Base-by-base conservation (phyloP, 2,113 vertebrate species). In the Oenanthe melanoleuca region DNA sequence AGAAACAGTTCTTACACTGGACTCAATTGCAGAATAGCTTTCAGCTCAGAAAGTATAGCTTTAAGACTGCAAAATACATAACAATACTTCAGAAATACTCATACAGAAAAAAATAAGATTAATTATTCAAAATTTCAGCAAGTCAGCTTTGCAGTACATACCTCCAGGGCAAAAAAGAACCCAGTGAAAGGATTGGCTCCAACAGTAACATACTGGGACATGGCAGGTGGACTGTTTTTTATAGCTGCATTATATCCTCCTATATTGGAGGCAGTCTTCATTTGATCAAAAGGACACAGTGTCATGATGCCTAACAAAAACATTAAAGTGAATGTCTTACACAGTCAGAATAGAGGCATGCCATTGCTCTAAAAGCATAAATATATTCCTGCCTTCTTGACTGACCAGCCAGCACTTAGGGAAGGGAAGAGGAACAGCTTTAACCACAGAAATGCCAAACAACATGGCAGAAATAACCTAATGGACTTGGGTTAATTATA, bases 81-180 rank as follows among this genome's bases (percentile, higher is more conserved):
- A 47, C 13, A 67, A 77, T 37, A 88, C 8, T 63, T 89, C 33
- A 72, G 81, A 79, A 94, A 67, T 23, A 89, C 10, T 40, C 23
- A 89, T 11, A 40, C 2, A 81, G 37, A 66, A 80, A 66, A 80
- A 80, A 73, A 80, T 61, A 74, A 14, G 9, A 72, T 80, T 74
- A 52, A 81, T 86, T 34, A 82, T 12, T 47, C 28, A 44, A 67
- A n/a, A 34, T 81, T 91, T 74, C 47, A 88, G n/a, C 23, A 33
- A 28, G 47, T 37, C 65, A n/a, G 55, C 33, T 81, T 79, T 80
- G 67, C 42, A 52, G 49, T 77, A 89, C 97, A 69, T 97, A 99
- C 99, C 99, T 99, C 99, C 52, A 99, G 95, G 37, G 99, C 99
- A 77, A 99, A 99, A 97, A 99, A 99, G 97, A 99, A 99, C 63